Conservation (phyloP, 1,140 invertebrate species). For the Hylaeus anthracinus region DNA sequence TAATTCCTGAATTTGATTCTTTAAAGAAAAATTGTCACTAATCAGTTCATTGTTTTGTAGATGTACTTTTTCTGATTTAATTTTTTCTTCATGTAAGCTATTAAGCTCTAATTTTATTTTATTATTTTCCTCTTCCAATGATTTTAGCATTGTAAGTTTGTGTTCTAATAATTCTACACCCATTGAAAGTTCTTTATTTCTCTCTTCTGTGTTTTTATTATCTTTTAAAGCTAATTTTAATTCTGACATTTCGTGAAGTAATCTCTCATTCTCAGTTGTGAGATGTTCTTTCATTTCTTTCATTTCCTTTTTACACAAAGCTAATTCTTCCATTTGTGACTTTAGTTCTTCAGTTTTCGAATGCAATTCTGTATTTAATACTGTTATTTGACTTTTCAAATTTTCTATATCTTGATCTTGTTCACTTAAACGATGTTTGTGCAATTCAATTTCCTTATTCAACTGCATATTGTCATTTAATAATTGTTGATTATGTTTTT, state of each 20-base stretch:
- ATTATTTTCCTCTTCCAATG: slow-evolving; percentile 50
- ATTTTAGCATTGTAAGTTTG: slow-evolving; percentile 40
- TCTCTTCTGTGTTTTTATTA: slow-evolving; percentile 28
- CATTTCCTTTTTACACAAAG: slow-evolving; percentile 59
- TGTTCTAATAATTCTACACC: slow-evolving; percentile 30
- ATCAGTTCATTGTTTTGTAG: slow-evolving; percentile 26
- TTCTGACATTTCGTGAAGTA: slow-evolving; percentile 45
- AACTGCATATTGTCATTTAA: slow-evolving; percentile 8
- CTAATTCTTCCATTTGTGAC: slow-evolving; percentile 52
- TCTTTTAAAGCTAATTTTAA: slow-evolving; percentile 44
- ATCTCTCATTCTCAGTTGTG: slow-evolving; percentile 40
- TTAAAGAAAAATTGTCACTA: slow-evolving; percentile 25
- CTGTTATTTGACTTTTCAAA: slow-evolving; percentile 32
- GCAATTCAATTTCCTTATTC: slow-evolving; percentile 17
- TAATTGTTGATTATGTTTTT: slow-evolving; percentile 40
- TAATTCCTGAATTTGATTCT: slow-evolving; percentile 33
- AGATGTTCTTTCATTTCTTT: slow-evolving; percentile 61
- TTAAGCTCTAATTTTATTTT: slow-evolving; percentile 34
- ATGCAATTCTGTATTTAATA: slow-evolving; percentile 33
- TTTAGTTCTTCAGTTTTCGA: slow-evolving; percentile 31
- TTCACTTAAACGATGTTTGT: slow-evolving; percentile 17
- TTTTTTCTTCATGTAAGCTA: slow-evolving; percentile 30
- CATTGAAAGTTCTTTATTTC: slow-evolving; percentile 34
- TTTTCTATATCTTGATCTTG: slow-evolving; percentile 38
- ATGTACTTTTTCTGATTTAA: slow-evolving; percentile 8